A percentile compares a stretch with the other conserved stretches of the same genome.
Conservation (phyloP, 2,797 vertebrate species). For the Ataeniobius toweri region DNA sequence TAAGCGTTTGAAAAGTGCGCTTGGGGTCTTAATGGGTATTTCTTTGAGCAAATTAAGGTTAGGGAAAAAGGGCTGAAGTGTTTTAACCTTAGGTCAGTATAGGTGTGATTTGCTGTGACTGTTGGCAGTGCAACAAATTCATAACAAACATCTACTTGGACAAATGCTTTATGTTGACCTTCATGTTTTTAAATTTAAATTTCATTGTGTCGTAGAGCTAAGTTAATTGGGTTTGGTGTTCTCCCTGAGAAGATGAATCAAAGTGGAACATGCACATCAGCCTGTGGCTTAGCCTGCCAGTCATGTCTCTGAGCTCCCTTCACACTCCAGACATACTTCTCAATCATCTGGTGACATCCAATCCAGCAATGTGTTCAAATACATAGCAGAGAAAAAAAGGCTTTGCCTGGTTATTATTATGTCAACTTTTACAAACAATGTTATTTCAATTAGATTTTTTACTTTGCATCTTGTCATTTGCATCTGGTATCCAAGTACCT, state of each 20-base stretch:
- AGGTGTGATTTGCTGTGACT: slow-evolving; percentile 18
- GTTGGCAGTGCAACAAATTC: background rate
- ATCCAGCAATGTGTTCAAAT: slow-evolving; percentile 54
- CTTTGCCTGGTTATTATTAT: slow-evolving; percentile 21
- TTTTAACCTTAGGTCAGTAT: slow-evolving; percentile 34
- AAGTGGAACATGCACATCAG: slow-evolving; percentile 60
- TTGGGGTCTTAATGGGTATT: slow-evolving; percentile 34
- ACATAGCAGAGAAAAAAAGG: slow-evolving; percentile 26
- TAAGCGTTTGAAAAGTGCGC: slow-evolving; percentile 35
- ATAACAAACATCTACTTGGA: background rate
- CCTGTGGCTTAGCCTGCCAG: slow-evolving; percentile 66
- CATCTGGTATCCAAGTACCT: background rate
- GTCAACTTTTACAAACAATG: slow-evolving; percentile 13
- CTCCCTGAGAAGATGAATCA: slow-evolving; percentile 59
- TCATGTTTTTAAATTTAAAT: slow-evolving; percentile 16
- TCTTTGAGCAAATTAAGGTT: slow-evolving; percentile 23
- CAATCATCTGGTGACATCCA: slow-evolving; percentile 64
- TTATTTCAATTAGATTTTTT: background rate
- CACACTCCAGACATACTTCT: slow-evolving; percentile 67
- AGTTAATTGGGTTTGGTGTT: slow-evolving; percentile 64
- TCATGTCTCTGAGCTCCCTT: slow-evolving; percentile 63
- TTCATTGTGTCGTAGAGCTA: slow-evolving; percentile 60
- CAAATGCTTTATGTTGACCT: slow-evolving; percentile 18
- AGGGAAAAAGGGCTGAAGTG: slow-evolving; percentile 27
- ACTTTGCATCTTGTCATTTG: background rate